These are phyloP conservation scores for Takifugu ocellatus DNA, from an alignment of 2,797 vertebrate species.

Conservation along the genomic window DNA sequence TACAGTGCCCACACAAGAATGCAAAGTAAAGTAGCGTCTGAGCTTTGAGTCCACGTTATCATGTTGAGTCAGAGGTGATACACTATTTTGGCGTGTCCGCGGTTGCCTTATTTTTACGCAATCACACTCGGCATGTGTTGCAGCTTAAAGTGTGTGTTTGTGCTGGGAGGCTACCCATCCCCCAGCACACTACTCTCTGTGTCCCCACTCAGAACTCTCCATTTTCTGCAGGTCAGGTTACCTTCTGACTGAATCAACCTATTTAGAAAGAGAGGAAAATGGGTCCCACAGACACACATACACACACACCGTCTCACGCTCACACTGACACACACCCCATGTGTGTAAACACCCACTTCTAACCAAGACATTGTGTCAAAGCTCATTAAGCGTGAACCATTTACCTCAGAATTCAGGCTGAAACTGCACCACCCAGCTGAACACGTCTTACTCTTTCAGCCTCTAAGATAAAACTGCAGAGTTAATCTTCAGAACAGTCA, in stretches of 20 bases:
- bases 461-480: no score
- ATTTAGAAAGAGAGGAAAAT: constrained; percentile 58
- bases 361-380: neutral
- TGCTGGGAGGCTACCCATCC: constrained; percentile 22
- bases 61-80: neutral
- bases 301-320: constrained; percentile 3
- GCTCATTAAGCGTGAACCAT: constrained; percentile 8
- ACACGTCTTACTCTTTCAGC: no score
- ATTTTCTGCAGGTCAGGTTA: constrained; percentile 63
- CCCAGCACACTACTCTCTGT: constrained; percentile 56
- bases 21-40: no score
- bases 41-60: no score
- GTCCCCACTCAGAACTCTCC: constrained; percentile 43
- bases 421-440: no score
- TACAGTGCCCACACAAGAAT: neutral
- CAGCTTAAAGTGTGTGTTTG: constrained; percentile 15
- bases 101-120: constrained; percentile 16
- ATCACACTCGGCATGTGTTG: neutral
- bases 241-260: constrained; percentile 51
- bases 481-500: no score
- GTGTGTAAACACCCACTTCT: constrained; percentile 20
- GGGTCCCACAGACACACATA: constrained; percentile 23
- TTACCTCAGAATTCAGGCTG: neutral
- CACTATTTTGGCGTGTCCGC: neutral
- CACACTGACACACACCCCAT: neutral